Evolutionary conservation across 1,140 invertebrate genomes (phyloP).

Genomic region (Drosophila sproati): DNA sequence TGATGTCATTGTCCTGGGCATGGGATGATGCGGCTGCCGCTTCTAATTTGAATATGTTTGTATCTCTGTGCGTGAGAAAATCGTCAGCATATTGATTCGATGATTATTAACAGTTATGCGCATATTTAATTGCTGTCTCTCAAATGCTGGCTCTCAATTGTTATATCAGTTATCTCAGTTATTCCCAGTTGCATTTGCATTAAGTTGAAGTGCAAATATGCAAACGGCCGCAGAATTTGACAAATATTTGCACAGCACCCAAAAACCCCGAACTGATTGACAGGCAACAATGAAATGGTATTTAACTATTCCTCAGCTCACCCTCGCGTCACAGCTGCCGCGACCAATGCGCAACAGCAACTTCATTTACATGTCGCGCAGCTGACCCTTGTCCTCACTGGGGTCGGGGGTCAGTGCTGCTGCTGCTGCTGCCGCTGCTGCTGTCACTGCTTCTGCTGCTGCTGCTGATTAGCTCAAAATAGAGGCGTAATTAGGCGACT

Average conservation of each 20-base stretch:
- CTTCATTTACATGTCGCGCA: slow-evolving; percentile 48
- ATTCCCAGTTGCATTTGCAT: slow-evolving; percentile 33
- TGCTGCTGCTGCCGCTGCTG: slow-evolving; percentile 52
- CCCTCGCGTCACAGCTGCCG: slow-evolving; percentile 38
- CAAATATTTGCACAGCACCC: slow-evolving; percentile 75
- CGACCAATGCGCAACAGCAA: not conserved
- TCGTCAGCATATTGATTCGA: slow-evolving; percentile 81
- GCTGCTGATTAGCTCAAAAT: slow-evolving; percentile 67
- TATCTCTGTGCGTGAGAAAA: slow-evolving; percentile 75
- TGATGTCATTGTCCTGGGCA: slow-evolving; percentile 51
- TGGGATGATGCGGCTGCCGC: slow-evolving; percentile 41
- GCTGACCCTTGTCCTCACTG: slow-evolving; percentile 51
- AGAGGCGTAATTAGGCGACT: slow-evolving; percentile 75
- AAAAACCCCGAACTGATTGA: slow-evolving; percentile 53
- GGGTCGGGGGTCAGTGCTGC: slow-evolving; percentile 11
- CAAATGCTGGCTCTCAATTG: slow-evolving; percentile 50
- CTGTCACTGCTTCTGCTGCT: too few relatives aligned
- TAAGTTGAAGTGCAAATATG: slow-evolving; percentile 74
- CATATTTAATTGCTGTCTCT: slow-evolving; percentile 73
- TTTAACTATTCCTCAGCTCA: not conserved
- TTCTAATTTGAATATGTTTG: slow-evolving; percentile 65
- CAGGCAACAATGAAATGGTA: slow-evolving; percentile 24
- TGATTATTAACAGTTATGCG: slow-evolving; percentile 81
- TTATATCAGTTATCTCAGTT: slow-evolving; percentile 30
- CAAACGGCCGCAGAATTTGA: slow-evolving; percentile 42